These are phyloP conservation scores for Allacma fusca DNA, from an alignment of 2,888 invertebrate genomes.

Conservation along the genomic window DNA sequence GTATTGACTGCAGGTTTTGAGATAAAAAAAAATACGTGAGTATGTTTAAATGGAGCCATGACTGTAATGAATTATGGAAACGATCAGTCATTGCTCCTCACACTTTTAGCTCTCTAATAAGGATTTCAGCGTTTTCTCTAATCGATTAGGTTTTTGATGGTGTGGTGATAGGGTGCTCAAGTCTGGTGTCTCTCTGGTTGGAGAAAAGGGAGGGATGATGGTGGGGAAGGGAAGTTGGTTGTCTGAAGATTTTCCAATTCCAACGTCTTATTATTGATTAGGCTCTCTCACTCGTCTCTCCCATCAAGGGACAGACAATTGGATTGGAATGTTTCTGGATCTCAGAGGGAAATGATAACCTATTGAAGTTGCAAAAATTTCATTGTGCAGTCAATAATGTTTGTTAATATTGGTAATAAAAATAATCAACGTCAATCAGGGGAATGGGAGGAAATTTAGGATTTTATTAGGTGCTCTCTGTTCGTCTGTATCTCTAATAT, in stretches of 20 bases:
- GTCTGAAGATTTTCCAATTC: too few relatives aligned
- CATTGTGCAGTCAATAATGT: background rate
- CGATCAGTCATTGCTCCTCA: background rate
- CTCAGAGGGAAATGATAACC: background rate
- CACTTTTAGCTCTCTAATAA: background rate
- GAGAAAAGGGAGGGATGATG: too few relatives aligned
- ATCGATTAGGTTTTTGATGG: background rate
- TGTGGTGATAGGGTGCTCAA: too few relatives aligned
- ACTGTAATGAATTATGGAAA: background rate
- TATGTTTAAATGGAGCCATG: background rate
- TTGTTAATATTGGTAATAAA: background rate
- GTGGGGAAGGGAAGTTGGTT: too few relatives aligned
- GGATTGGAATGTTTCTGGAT: too few relatives aligned
- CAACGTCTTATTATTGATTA: too few relatives aligned
- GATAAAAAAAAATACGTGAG: too few relatives aligned
- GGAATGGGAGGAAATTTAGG: background rate
- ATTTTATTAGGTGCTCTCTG: background rate
- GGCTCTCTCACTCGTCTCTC: too few relatives aligned
- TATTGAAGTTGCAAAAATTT: background rate
- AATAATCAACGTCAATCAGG: conserved; percentile 9
- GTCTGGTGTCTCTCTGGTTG: too few relatives aligned
- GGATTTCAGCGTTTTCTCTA: background rate
- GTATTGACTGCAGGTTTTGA: too few relatives aligned
- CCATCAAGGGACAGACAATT: too few relatives aligned
- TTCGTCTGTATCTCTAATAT: background rate